Conservation (phyloP, 2,113 vertebrate genomes). For the Regulus satrapa region DNA sequence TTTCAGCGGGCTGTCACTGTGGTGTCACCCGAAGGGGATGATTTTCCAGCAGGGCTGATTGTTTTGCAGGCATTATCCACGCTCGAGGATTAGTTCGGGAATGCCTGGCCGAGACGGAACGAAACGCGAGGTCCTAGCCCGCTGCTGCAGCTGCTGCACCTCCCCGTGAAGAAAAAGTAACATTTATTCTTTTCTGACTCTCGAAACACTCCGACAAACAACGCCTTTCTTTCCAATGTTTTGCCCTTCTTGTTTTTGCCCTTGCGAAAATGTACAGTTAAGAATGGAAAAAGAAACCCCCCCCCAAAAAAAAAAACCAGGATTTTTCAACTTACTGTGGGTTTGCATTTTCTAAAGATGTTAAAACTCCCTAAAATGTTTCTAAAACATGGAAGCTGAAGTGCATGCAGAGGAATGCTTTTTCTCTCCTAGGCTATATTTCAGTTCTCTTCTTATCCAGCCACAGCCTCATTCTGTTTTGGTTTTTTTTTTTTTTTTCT, state of each 20-base stretch:
- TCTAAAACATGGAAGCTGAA: slow-evolving; percentile 28
- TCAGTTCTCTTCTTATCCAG: slow-evolving; percentile 33
- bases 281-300: slow-evolving; percentile 37
- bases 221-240: slow-evolving; percentile 48
- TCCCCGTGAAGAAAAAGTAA: slow-evolving; percentile 17
- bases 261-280: slow-evolving; percentile 41
- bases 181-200: neutral
- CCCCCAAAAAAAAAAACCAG: neutral
- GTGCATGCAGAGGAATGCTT: slow-evolving; percentile 49
- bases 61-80: slow-evolving; percentile 89
- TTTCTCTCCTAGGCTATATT: slow-evolving; percentile 22
- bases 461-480: neutral
- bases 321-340: slow-evolving; percentile 45
- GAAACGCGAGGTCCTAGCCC: slow-evolving; percentile 92
- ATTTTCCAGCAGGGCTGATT: neutral
- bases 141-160: neutral
- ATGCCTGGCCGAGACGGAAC: slow-evolving; percentile 95
- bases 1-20: neutral
- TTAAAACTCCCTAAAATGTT: slow-evolving; percentile 36
- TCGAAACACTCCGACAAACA: slow-evolving; percentile 45
- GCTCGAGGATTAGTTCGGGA: slow-evolving; percentile 94
- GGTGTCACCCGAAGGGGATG: neutral
- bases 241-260: neutral
- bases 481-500: neutral
- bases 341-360: slow-evolving; percentile 40